These are phyloP conservation scores for Pentalonia nigronervosa DNA, from an alignment of 1,140 invertebrate species.

Conservation along the genomic window DNA sequence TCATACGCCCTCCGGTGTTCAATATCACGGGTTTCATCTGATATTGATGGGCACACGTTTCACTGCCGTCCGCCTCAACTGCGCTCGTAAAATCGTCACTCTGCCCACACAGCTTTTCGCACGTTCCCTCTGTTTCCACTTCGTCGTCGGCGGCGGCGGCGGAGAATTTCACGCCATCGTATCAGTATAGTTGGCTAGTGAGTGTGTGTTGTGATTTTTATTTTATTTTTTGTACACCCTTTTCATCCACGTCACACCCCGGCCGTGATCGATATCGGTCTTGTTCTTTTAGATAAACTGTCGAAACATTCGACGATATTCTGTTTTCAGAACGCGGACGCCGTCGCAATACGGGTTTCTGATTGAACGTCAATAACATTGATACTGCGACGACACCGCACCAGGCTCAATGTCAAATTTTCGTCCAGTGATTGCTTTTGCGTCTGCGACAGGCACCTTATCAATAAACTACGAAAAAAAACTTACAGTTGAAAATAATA, in stretches of 20 bases:
- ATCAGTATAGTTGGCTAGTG: background rate
- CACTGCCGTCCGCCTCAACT: background rate
- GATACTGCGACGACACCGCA: background rate
- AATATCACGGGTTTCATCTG: background rate
- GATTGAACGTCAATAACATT: background rate
- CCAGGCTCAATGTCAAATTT: background rate
- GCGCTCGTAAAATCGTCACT: conserved; percentile 23
- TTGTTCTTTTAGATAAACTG: background rate
- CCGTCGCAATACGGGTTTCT: background rate
- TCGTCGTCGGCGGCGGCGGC: no score
- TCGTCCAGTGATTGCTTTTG: background rate
- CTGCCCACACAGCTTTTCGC: background rate
- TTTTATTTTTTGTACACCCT: background rate
- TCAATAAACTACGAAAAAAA: background rate
- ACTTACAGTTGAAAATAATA: background rate
- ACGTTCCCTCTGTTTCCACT: background rate
- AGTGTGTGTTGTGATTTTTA: background rate
- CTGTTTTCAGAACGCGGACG: background rate
- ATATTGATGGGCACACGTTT: background rate
- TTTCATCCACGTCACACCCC: background rate
- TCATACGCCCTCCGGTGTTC: conserved; percentile 41
- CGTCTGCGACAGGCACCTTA: background rate
- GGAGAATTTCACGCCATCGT: background rate
- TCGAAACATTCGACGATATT: background rate
- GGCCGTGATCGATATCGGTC: background rate